Evolutionary conservation across 2,888 invertebrate species (phyloP), one percentile per base, ranked within the genome.

Genomic region (Amphipoea lucens): DNA sequence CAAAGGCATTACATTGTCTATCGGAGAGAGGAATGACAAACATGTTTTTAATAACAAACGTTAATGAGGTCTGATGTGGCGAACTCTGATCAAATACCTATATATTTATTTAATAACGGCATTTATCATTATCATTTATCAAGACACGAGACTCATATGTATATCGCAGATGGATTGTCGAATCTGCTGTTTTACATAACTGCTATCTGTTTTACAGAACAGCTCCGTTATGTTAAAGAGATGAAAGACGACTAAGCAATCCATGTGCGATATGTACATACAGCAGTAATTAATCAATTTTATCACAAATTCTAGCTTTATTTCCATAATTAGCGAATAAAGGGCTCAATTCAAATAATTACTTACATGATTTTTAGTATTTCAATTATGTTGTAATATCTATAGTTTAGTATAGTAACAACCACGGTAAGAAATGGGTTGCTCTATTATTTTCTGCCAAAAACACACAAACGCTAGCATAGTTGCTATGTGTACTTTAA

Each of bases 1-100:
- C 82, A 90, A 92, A 92, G 91, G 89, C 90, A 91, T 90, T 86
- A 87, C 88, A 90, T 91, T 92, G 92, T 92, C 86, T 91, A 84
- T 84, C 68, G 77, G 85, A 87, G 87, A 85, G 77, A 88, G 82
- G 91, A 92, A 92, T 91, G 90, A 87, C 82, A 89, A 88, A 88
- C 88, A 90, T 88, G 77, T 89, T 84, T 80, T 85, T 85, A 87
- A 91, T 89, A 88, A 86, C 83, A 84, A 86, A 72, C 60, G 70
- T 14, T 67, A 71, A 63, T 62, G 17, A 78, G 66, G 76, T 66
- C 77, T 71, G 75, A 78, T 65, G 63, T 66, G 69, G 14, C 45
- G 62, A n/a, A 76, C 23, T 17, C 23, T 74, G 40, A 23, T 54
- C 14, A 40, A 14, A 23, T 54, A 17, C 11, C 5, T 5, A n/a